Base-by-base conservation (phyloP, 2,797 vertebrate genomes). In the Hyperoplus lanceolatus region DNA sequence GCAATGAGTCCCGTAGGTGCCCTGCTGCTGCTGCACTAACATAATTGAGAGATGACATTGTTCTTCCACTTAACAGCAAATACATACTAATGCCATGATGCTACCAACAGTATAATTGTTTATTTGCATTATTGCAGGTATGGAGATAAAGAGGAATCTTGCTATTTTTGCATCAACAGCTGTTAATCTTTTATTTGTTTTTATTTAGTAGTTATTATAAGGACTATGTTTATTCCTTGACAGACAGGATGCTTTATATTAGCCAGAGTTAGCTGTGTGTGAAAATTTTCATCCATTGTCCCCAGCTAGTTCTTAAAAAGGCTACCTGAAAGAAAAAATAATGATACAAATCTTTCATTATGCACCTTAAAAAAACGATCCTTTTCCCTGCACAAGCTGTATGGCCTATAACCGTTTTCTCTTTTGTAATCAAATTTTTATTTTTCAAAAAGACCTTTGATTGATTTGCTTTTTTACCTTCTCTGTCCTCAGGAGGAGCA, bases 401-500 rank as follows among this genome's bases (percentile, higher is more conserved):
- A 8, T 10, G 4, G 9, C 9, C 5, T 46, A 51, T 41, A 18
- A 59, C 9, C 5, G 13, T 6, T 18, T 29, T 2, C 14, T 55
- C 3, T 21, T 65, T 16, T 4, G 2, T 3, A 4, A 16, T 42
- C 0, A 0, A 8, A 0, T 16, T 29, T 6, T 62, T 74, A 49
- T 53, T 14, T 29, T 29, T 29, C 3, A 29, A 29, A 29, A 29
- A 3, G 29, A 29, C 29, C 29, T 3, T 29, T 29, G 29, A 29
- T 29, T 29, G 29, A 29, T 29, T 29, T 29, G 29, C 29, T 0
- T 10, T 36, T 11, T 9, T 7, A 1, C 38, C 5, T 29, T 29
- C 36, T 57, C 9, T 64, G 29, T 57, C 6, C 55, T 36, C 93
- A 99, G 98, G 96, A 95, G 42, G 96, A 96, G 59, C 97, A 95